Percentiles rank a stretch among this genome's conserved stretches.
These are phyloP conservation scores for Euborellia annulipes DNA, from an alignment of 1,140 invertebrate species.

Conservation along the genomic window DNA sequence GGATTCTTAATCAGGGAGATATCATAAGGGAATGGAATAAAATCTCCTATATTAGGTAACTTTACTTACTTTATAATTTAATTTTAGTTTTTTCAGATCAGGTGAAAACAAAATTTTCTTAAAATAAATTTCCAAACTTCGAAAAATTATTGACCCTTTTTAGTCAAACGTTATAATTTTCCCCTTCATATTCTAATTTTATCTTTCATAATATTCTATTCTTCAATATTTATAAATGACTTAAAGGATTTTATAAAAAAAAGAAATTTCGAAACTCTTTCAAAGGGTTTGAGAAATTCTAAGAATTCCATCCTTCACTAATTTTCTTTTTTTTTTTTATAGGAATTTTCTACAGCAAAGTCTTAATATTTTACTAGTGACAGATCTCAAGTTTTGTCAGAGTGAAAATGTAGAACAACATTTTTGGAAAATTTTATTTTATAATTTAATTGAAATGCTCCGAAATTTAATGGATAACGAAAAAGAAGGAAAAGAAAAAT, in stretches of 20 bases:
- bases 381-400: constrained; percentile 76
- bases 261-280: no score
- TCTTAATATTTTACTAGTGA: constrained; percentile 54
- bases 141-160: background rate
- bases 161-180: background rate
- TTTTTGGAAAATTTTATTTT: constrained; percentile 84
- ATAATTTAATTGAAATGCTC: constrained; percentile 75
- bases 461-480: constrained; percentile 42
- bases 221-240: no score
- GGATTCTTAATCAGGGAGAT: constrained; percentile 25
- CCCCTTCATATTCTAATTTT: no score
- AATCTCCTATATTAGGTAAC: constrained; percentile 11
- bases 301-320: no score
- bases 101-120: background rate
- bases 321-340: constrained; percentile 13
- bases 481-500: constrained; percentile 35
- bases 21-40: constrained; percentile 11
- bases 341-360: constrained; percentile 48
- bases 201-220: no score
- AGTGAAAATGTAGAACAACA: constrained; percentile 76
- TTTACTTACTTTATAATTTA: background rate
- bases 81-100: background rate
- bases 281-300: no score
- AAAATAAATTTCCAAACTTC: background rate
- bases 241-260: no score